Evolutionary conservation across 2,113 vertebrate species (phyloP).

Genomic region (Probosciger aterrimus): DNA sequence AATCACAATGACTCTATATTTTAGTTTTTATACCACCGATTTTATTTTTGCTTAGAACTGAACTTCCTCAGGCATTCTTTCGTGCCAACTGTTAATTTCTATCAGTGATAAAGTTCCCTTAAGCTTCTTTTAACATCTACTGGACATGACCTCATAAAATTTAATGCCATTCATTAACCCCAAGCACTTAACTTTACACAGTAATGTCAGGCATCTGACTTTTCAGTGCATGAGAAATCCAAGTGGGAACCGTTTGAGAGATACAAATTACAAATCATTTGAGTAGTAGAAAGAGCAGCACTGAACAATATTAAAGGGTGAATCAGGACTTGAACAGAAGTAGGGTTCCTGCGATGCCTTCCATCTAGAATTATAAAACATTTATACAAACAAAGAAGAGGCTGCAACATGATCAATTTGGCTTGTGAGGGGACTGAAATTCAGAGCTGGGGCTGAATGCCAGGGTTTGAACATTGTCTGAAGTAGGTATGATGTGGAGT

Average conservation of each 20-base stretch:
- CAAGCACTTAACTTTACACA: conserved; percentile 66
- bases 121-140: conserved; percentile 65
- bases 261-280: conserved; percentile 56
- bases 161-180: conserved; percentile 70
- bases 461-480: not conserved
- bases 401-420: not conserved
- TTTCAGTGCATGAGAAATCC: conserved; percentile 62
- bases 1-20: conserved; percentile 52
- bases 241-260: conserved; percentile 57
- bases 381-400: not conserved
- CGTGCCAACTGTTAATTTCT: conserved; percentile 63
- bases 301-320: conserved; percentile 12
- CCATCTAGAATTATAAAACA: not conserved
- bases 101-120: conserved; percentile 60
- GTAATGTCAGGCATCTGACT: conserved; percentile 65
- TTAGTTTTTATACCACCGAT: conserved; percentile 33
- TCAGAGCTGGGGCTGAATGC: not conserved
- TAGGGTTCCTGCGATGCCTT: not conserved
- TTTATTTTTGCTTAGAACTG: conserved; percentile 55
- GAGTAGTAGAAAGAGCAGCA: not conserved
- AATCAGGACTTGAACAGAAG: not conserved
- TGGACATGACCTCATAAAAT: conserved; percentile 71
- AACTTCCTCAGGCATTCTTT: conserved; percentile 46
- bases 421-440: not conserved
- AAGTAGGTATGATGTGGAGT: not conserved